Evolutionary conservation across 2,888 invertebrate genomes (phyloP).

Genomic region (Eilema sororculum): DNA sequence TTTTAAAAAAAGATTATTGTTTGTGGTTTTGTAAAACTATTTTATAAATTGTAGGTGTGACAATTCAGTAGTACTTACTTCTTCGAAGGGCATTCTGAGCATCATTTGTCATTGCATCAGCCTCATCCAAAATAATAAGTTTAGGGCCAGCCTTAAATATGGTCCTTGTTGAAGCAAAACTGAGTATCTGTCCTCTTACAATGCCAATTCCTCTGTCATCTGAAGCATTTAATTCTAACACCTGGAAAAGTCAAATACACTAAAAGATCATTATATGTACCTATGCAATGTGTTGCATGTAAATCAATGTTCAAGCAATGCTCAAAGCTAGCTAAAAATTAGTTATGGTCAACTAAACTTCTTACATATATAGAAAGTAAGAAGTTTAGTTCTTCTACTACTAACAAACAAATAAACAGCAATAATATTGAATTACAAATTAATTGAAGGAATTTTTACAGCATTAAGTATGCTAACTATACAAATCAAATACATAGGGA

Average conservation of each 20-base stretch:
- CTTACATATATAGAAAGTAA: too few relatives aligned
- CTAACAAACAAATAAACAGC: too few relatives aligned
- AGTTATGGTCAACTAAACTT: too few relatives aligned
- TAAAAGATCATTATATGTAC: neutral
- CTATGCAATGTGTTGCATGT: too few relatives aligned
- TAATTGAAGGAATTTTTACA: too few relatives aligned
- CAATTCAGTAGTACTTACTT: conserved; percentile 87
- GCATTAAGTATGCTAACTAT: too few relatives aligned
- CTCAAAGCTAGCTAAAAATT: neutral
- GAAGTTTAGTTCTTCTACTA: too few relatives aligned
- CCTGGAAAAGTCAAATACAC: conserved; percentile 79
- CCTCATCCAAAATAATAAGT: conserved; percentile 98
- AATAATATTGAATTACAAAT: too few relatives aligned
- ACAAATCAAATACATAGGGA: too few relatives aligned
- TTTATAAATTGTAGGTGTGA: too few relatives aligned
- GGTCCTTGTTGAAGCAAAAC: conserved; percentile 98
- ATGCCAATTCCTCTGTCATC: conserved; percentile 99
- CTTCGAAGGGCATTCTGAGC: conserved; percentile 99
- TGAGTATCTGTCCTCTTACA: conserved; percentile 96
- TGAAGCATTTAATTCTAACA: conserved; percentile 97
- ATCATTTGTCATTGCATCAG: conserved; percentile 99
- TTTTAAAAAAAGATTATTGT: too few relatives aligned
- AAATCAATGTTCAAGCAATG: neutral
- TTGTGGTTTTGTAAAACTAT: too few relatives aligned
- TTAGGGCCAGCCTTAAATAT: conserved; percentile 98